Evolutionary conservation across 2,888 invertebrate genomes (phyloP), one percentile per base, ranked within the genome.

Genomic region (Chorisops tibialis): DNA sequence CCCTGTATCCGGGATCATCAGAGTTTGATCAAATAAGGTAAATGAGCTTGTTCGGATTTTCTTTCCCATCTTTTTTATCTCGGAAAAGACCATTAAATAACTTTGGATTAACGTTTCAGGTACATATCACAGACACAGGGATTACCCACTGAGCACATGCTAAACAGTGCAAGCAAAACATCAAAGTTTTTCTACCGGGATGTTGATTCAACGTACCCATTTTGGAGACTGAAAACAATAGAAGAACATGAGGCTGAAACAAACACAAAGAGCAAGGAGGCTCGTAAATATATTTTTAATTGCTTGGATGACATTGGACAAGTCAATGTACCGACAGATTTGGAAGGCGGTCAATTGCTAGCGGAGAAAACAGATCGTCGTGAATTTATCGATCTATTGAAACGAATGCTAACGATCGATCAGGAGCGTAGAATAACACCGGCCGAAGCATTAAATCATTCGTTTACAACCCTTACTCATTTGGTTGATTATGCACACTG

Each of bases 221-320:
- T 91, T 79, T 91, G 91, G 91, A 81, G 90, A 70, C 79, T 89
- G 64, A 90, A 97, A 87, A 96, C 96, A 21, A 96, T 96, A 19
- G 98, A 98, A 78, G 99, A 99, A 79, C 96, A 97, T 79, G 98
- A 99, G 80, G 87, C 90, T 12, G 97, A 97, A 81, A 97, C 96
- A 50, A 93, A 93, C 67, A 95, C 96, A 72, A 97, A 97, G 81
- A 96, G 97, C 68, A 99, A 99, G 82, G 99, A 99, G 82, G 98
- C 98, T 4, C 82, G 99, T 73, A 99, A 99, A 79, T 99, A 99
- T 79, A 97, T 99, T 72, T 99, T 99, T 81, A 98, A 98, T 81
- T 96, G 96, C 80, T 84, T 99, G 69, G 99, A 99, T 75, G 99
- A 99, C 78, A 98, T 99, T 77, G 95, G 92, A 66, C 91, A 94